Base-by-base conservation (phyloP, 2,113 vertebrate genomes). In the Syngnathus scovelli region DNA sequence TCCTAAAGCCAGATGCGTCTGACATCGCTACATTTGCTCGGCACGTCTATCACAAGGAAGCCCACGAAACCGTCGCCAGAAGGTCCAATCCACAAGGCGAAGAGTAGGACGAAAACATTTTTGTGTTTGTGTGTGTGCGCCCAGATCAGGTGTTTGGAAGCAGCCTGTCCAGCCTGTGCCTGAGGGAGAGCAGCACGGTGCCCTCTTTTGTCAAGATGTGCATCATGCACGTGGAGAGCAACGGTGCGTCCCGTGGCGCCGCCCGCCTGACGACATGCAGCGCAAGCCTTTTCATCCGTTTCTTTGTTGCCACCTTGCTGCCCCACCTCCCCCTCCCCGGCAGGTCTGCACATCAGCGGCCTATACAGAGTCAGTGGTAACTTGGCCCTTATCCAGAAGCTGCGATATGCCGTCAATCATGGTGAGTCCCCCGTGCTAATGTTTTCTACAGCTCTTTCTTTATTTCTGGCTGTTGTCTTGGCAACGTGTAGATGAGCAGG, bases 341-440 rank as follows among this genome's bases (percentile, higher is more conserved):
- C 79, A 99, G 96, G 94, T 70, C 81, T 98, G 85, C 87, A 88
- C 65, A 38, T 98, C 48, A 95, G 98, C 6, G 96, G 96, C 9
- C 83, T 99, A 48, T 99, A 99, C 81, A 88, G 96, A 89, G 96
- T 99, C 2, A 99, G 95, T 55, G 96, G 96, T 74, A 99, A 98
- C 87, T 91, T 99, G 77, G 95, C 95, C 8, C 92, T 99, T 72
- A 96, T 98, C 82, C 96, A 99, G 84, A 99, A 99, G 71, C 91
- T 99, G 33, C 92, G 95, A 78, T 99, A 94, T 77, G 93, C 95
- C 11, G 92, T 98, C 72, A 95, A 96, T 82, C 95, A 98, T 4
- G 96, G 96, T 98, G 80, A 68, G 83, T 55, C 27, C 11, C 13
- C 27, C 55, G 5, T 56, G 0, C 54, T 62, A 7, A 5, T 49